These are phyloP conservation scores for Mesocricetus auratus DNA, from an alignment of 2,113 vertebrate species.

Conservation along the genomic window DNA sequence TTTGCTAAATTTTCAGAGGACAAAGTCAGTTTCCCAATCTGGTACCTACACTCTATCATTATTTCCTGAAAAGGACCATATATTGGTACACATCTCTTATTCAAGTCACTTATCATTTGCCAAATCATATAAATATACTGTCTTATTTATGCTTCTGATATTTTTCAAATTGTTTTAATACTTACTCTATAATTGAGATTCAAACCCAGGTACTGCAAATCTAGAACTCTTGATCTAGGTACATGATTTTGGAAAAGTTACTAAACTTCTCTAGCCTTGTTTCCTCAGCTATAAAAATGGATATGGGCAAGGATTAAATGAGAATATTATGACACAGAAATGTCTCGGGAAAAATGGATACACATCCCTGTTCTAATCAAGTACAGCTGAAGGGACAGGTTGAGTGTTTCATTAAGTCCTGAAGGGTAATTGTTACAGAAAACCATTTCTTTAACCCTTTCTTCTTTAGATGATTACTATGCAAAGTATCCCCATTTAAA, in stretches of 20 bases:
- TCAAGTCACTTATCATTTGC: not conserved
- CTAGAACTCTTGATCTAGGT: not conserved
- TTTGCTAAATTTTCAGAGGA: not conserved
- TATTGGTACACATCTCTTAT: not conserved
- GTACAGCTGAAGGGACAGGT: not conserved
- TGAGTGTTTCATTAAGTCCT: not conserved
- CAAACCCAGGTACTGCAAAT: not conserved
- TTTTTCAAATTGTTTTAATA: not conserved
- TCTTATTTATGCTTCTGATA: not conserved
- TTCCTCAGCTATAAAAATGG: not conserved
- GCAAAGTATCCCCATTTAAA: not conserved
- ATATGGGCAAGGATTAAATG: not conserved
- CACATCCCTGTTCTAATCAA: not conserved
- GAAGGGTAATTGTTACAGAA: not conserved
- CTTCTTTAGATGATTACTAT: not conserved
- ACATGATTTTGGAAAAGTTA: not conserved
- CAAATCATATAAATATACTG: not conserved
- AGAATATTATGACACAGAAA: not conserved
- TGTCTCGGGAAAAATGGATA: not conserved
- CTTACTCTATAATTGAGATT: constrained; percentile 6
- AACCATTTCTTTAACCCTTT: not conserved
- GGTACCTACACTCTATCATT: not conserved
- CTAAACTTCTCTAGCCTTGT: not conserved
- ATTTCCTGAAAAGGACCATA: not conserved
- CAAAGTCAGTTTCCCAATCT: not conserved